Evolutionary conservation across 2,113 vertebrate genomes (phyloP).

Genomic region (Beaufortia kweichowensis): DNA sequence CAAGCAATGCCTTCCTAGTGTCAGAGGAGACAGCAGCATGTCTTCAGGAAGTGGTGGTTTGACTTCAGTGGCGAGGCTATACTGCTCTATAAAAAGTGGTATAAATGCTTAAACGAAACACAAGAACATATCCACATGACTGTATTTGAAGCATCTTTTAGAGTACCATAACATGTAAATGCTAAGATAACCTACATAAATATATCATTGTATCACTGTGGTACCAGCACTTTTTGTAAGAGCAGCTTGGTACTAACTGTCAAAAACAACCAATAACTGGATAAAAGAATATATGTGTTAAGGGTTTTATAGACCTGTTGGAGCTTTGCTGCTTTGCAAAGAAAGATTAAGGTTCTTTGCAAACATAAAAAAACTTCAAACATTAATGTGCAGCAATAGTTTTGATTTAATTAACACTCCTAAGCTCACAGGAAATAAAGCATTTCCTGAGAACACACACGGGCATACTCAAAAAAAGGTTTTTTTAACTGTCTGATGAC

Average conservation of each 20-base stretch:
- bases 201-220: no score
- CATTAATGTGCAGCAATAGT: background rate
- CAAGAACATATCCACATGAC: background rate
- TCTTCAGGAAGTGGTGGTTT: constrained; percentile 26
- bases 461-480: no score
- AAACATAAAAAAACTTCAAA: background rate
- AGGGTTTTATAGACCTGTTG: constrained; percentile 1
- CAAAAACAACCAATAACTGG: background rate
- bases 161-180: no score
- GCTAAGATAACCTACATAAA: no score
- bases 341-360: background rate
- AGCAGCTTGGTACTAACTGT: constrained; percentile 1
- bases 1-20: background rate
- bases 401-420: background rate
- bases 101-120: background rate
- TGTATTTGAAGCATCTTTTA: no score
- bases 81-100: background rate
- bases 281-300: background rate
- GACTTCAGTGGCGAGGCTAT: background rate
- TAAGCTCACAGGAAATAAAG: background rate
- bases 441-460: background rate
- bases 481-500: background rate
- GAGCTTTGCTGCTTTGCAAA: background rate
- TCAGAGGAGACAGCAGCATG: background rate
- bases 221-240: no score